These are phyloP conservation scores for Piaya cayana DNA, from an alignment of 2,113 vertebrate genomes.

Conservation along the genomic window DNA sequence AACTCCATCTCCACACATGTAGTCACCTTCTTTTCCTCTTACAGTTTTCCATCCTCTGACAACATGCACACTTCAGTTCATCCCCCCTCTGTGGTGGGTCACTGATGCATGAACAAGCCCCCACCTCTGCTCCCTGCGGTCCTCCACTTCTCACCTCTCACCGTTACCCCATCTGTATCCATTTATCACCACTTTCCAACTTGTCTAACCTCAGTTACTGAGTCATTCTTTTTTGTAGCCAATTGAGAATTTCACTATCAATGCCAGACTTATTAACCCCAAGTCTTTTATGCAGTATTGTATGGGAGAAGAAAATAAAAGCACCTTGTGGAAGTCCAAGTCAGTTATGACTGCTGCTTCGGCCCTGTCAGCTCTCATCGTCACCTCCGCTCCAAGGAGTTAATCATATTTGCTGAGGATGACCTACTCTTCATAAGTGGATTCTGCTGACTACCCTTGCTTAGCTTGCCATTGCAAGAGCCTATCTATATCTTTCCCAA, in stretches of 20 bases:
- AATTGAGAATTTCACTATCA: conserved; percentile 68
- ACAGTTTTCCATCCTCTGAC: background rate
- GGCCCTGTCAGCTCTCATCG: conserved; percentile 65
- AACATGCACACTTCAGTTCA: background rate
- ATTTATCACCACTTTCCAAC: conserved; percentile 70
- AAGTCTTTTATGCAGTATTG: conserved; percentile 10
- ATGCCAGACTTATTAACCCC: conserved; percentile 54
- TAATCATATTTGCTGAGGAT: conserved; percentile 72
- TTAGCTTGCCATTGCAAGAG: background rate
- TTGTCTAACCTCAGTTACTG: conserved; percentile 56
- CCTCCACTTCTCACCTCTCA: conserved; percentile 54
- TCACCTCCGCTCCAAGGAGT: conserved; percentile 68
- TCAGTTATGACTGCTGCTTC: conserved; percentile 64
- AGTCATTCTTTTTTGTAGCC: conserved; percentile 56
- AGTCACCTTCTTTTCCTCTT: background rate
- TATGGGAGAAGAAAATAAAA: background rate
- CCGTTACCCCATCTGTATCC: conserved; percentile 56
- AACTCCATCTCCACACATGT: background rate
- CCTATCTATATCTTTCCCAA: background rate
- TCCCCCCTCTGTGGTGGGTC: background rate
- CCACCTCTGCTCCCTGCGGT: conserved; percentile 21
- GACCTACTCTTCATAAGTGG: conserved; percentile 58
- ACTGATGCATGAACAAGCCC: conserved; percentile 26
- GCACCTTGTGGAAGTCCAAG: conserved; percentile 51
- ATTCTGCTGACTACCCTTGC: conserved; percentile 45